Evolutionary conservation across 2,888 invertebrate species (phyloP).

Genomic region (Tipula helvola): DNA sequence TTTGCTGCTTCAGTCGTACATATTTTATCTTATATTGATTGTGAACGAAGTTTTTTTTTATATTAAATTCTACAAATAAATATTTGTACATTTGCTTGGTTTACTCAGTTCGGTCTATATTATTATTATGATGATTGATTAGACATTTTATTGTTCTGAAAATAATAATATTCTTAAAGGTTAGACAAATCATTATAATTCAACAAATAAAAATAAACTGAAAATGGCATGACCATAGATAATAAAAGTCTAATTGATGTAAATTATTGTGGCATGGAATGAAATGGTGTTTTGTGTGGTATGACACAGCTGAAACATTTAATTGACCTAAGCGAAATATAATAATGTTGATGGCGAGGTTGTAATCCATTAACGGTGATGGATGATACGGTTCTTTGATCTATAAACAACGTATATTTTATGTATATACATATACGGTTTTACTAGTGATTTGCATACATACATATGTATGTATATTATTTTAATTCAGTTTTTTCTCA

Average conservation of each 20-base stretch:
- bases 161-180: neutral
- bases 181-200: neutral
- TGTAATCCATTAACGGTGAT: neutral
- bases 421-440: neutral
- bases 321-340: neutral
- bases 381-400: neutral
- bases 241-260: neutral
- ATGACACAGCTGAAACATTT: neutral
- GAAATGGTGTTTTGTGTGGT: neutral
- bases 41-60: too few relatives aligned
- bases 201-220: neutral
- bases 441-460: neutral
- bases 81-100: too few relatives aligned
- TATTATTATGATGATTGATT: neutral
- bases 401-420: neutral
- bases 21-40: too few relatives aligned
- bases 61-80: too few relatives aligned
- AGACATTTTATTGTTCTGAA: neutral
- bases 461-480: too few relatives aligned
- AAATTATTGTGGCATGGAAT: neutral
- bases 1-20: too few relatives aligned
- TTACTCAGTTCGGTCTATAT: too few relatives aligned
- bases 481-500: neutral
- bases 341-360: neutral
- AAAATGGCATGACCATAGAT: neutral